Evolutionary conservation across 2,888 invertebrate genomes (phyloP).

Genomic region (Liopterus haemorrhoidalis): DNA sequence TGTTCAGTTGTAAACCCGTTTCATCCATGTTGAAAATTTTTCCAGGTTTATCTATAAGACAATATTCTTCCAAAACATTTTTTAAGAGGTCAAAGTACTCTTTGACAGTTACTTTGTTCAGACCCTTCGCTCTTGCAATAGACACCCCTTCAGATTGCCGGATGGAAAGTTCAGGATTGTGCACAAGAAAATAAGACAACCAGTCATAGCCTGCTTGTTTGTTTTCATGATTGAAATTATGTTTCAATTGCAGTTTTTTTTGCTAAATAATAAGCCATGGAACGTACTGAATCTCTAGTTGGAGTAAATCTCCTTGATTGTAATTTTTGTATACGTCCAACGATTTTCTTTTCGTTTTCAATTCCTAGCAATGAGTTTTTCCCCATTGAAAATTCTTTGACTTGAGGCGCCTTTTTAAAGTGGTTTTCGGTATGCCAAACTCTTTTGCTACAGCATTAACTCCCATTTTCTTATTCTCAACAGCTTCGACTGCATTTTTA

Average conservation of each 20-base stretch:
- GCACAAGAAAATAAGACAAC: conserved; percentile 28
- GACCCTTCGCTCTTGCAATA: conserved; percentile 29
- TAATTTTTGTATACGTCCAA: no score
- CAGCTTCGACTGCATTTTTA: no score
- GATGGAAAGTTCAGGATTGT: conserved; percentile 24
- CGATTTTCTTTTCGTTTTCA: no score
- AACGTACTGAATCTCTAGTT: no score
- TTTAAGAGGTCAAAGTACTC: conserved; percentile 31
- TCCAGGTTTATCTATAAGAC: conserved; percentile 32
- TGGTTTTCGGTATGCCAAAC: no score
- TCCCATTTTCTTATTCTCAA: no score
- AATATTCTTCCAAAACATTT: conserved; percentile 30
- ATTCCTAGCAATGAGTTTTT: no score
- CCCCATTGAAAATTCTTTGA: no score
- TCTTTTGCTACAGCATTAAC: no score
- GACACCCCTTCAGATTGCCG: conserved; percentile 35
- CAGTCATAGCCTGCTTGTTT: conserved; percentile 31
- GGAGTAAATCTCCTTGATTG: no score
- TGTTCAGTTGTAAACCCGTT: conserved; percentile 39
- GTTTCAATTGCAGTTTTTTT: conserved; percentile 9
- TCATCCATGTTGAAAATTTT: conserved; percentile 41
- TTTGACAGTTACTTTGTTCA: conserved; percentile 31
- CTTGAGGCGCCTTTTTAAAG: no score
- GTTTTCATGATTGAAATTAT: conserved; percentile 32
- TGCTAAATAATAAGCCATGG: conserved; percentile 16